Percentiles rank a stretch among this genome's conserved stretches.
phyloP scores from a whole-genome alignment of 2,113 vertebrate species.

The Zosterops pallidus region DNA sequence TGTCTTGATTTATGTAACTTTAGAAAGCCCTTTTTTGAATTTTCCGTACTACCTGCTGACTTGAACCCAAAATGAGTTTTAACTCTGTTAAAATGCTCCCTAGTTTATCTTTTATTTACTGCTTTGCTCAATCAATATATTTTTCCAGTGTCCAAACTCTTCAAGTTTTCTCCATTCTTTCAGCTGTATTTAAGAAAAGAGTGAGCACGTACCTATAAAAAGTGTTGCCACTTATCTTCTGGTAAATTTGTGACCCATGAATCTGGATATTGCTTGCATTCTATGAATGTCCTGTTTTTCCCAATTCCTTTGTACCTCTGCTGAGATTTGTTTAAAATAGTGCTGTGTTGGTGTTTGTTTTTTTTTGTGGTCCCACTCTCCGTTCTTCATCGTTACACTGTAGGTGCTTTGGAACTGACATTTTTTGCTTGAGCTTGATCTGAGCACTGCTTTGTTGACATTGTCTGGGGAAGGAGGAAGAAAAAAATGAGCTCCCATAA shows the following conservation, averaged over 20 bases:
- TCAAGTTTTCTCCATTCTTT: background rate
- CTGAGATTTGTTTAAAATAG: background rate
- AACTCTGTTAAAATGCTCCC: background rate
- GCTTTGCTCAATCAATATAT: background rate
- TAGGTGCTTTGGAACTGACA: background rate
- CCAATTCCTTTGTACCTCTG: background rate
- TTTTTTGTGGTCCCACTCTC: background rate
- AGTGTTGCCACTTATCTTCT: background rate
- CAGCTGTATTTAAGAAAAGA: background rate
- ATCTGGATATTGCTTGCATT: background rate
- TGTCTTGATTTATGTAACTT: background rate
- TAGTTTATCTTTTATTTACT: background rate
- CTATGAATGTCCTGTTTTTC: background rate
- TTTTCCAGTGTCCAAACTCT: background rate
- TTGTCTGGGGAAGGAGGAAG: background rate
- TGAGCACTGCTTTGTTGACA: background rate
- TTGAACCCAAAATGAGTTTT: background rate
- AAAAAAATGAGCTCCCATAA: background rate
- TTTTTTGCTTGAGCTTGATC: background rate
- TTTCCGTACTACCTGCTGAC: background rate
- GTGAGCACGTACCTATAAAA: background rate
- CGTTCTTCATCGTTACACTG: background rate
- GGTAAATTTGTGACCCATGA: background rate
- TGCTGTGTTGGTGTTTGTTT: background rate
- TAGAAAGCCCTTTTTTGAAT: background rate